Evolutionary conservation across 2,113 vertebrate genomes (phyloP), one percentile per base, ranked within the genome.

Genomic region (Lasiurus cinereus): DNA sequence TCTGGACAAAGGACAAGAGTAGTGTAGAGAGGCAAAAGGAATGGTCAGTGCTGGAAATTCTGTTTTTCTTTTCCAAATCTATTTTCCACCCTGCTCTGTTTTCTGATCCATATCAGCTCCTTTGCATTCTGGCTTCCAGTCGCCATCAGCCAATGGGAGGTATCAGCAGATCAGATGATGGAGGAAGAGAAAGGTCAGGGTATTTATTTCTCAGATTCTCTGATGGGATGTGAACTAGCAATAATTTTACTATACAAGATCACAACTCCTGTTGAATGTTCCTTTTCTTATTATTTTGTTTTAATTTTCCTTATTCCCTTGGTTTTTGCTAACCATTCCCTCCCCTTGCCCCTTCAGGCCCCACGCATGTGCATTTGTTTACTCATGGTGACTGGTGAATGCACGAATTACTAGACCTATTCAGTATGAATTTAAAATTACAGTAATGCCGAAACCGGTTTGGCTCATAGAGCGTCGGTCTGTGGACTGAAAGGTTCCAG

Each of bases 231-330:
- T 59, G 80, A 95, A 50, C 13, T 93, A 73, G 82, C 59, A 82
- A 29, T 69, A 46, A 74, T 82, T 90, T 22, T 33, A 86, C 50
- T 50, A 39, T 16, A 74, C 39, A 93, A 90, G 69, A 9, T 48
- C 87, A 33, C 15, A 52, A 31, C 82, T 80, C 67, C 86, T 66
- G 36, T 43, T 79, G 59, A 79, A 84, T 86, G 74, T 90, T 66
- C 24, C 56, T 93, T 93, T 86, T 39, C 82, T 82, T 86, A 39
- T 83, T 56, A 43, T 76, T 88, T 76, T 46, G 85, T 78, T 86
- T 66, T 80, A 80, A 22, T 82, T 78, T 89, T 67, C 39, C 22
- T 70, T 87, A 39, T 94, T 31, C 29, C 69, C 31, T 83, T 90
- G 24, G 59, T 36, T 83, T 93, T 83, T 22, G 36, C 62, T 86